These are phyloP conservation scores for Enteromius paludinosus DNA, from an alignment of 2,797 vertebrate species.

Conservation along the genomic window DNA sequence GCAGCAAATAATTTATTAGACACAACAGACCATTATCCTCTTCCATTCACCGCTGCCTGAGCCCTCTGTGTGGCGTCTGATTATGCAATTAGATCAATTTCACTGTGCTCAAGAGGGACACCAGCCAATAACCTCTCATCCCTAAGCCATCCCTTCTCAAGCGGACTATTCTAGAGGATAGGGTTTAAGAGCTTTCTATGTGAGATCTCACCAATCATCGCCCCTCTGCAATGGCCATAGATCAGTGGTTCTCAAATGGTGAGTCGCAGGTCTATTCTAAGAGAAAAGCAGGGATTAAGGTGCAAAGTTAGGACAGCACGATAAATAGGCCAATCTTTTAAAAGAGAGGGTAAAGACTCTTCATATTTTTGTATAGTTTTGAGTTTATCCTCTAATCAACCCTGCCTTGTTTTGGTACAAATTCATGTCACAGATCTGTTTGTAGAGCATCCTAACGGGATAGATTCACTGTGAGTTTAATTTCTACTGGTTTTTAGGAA, in stretches of 20 bases:
- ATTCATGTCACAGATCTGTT: background rate
- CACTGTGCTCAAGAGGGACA: slow-evolving; percentile 66
- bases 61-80: slow-evolving; percentile 63
- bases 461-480: background rate
- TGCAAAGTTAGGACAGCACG: background rate
- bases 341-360: background rate
- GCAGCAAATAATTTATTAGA: slow-evolving; percentile 47
- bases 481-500: background rate
- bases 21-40: slow-evolving; percentile 48
- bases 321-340: slow-evolving; percentile 9
- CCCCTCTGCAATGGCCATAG: slow-evolving; percentile 19
- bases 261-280: background rate
- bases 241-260: slow-evolving; percentile 4
- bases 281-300: background rate
- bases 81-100: slow-evolving; percentile 76
- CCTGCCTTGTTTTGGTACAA: background rate
- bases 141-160: slow-evolving; percentile 6
- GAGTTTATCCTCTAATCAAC: background rate
- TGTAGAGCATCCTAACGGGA: background rate
- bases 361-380: background rate
- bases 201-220: background rate
- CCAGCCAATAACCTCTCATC: slow-evolving; percentile 49
- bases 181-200: slow-evolving; percentile 16
- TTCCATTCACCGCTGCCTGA: slow-evolving; percentile 69
- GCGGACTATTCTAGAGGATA: slow-evolving; percentile 26